These are phyloP conservation scores for Zaprionus bogoriensis DNA, from an alignment of 2,888 invertebrate species.

Conservation along the genomic window DNA sequence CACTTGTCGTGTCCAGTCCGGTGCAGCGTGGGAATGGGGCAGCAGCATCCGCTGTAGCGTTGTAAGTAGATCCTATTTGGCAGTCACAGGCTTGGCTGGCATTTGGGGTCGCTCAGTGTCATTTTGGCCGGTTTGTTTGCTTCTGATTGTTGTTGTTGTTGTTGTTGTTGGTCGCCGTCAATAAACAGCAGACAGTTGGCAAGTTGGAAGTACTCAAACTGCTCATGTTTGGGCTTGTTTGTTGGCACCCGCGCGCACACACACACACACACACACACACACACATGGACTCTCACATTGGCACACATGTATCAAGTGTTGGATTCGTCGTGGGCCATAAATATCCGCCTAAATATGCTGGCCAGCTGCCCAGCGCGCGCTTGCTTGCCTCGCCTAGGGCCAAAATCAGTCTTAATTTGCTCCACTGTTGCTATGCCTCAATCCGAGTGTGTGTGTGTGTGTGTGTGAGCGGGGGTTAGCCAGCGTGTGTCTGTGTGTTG, in stretches of 20 bases:
- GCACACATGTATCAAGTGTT: conserved; percentile 22
- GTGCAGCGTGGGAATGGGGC: neutral
- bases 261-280: conserved; percentile 22
- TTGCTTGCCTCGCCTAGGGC: too few relatives aligned
- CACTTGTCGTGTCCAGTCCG: conserved; percentile 50
- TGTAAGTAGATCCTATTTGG: conserved; percentile 69
- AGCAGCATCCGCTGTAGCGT: conserved; percentile 10
- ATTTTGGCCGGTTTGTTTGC: conserved; percentile 44
- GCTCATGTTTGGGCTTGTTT: conserved; percentile 47
- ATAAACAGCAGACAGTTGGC: conserved; percentile 73
- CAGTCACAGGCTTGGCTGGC: conserved; percentile 58
- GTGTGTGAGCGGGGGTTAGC: conserved; percentile 25
- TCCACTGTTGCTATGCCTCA: conserved; percentile 44
- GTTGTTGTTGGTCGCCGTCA: conserved; percentile 51
- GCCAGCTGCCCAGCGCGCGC: conserved; percentile 63
- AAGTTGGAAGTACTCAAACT: conserved; percentile 58
- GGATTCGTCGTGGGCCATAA: conserved; percentile 56
- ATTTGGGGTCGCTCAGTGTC: conserved; percentile 56
- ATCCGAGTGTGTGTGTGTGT: conserved; percentile 2
- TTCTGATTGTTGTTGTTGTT: conserved; percentile 10
- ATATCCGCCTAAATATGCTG: conserved; percentile 76
- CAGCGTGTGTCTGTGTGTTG: conserved; percentile 47
- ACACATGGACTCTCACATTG: conserved; percentile 6
- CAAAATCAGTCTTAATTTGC: conserved; percentile 76
- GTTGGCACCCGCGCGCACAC: conserved; percentile 21